A percentile compares a stretch with the other conserved stretches of the same genome.
phyloP scores from a whole-genome alignment of 2,113 vertebrate species.

The Anthoscopus minutus region DNA sequence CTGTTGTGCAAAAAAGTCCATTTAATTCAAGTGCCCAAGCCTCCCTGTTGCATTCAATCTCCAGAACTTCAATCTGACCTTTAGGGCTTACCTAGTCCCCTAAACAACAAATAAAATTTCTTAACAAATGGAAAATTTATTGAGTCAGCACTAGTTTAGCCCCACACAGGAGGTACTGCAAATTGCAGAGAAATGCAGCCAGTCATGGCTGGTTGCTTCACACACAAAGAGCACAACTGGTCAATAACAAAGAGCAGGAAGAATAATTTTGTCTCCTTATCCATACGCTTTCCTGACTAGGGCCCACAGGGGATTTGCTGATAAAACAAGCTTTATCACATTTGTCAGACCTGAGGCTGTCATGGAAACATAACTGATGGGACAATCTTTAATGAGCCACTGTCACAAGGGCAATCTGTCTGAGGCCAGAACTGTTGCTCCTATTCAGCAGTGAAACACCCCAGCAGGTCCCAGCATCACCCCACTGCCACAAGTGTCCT shows the following conservation, averaged over 20 bases:
- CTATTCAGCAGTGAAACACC: not conserved
- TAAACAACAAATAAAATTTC: not conserved
- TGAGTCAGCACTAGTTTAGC: not conserved
- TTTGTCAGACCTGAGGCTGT: not conserved
- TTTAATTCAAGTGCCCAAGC: not conserved
- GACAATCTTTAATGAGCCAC: not conserved
- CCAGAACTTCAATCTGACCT: not conserved
- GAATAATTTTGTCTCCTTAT: constrained; percentile 16
- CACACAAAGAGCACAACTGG: not conserved
- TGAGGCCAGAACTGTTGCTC: not conserved
- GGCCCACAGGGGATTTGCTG: not conserved
- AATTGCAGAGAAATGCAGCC: not conserved
- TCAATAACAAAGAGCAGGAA: constrained; percentile 4
- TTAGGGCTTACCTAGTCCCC: not conserved
- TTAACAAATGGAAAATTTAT: not conserved
- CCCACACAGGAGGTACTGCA: not conserved
- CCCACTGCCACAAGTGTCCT: fast-evolving
- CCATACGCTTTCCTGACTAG: not conserved
- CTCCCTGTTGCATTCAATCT: not conserved
- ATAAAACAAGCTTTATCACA: constrained; percentile 19
- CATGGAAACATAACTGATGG: not conserved
- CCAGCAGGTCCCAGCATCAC: not conserved
- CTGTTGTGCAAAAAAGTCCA: not conserved
- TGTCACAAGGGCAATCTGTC: not conserved
- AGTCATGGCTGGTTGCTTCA: not conserved